These are phyloP conservation scores for Epiperipatus broadwayi DNA, from an alignment of 2,888 invertebrate species.

Conservation along the genomic window DNA sequence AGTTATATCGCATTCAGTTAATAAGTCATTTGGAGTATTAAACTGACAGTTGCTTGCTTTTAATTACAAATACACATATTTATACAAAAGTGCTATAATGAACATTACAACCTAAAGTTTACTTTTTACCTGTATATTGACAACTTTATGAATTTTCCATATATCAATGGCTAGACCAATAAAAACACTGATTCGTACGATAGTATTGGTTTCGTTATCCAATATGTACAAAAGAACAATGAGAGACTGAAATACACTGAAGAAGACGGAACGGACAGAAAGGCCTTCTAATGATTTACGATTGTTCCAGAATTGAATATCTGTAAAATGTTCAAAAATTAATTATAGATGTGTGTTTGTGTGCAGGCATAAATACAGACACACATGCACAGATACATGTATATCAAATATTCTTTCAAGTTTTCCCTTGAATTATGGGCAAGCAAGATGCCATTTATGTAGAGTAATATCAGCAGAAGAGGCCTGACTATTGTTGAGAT, in stretches of 20 bases:
- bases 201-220: conserved; percentile 94
- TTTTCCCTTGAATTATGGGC: too few relatives aligned
- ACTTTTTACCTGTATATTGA: conserved; percentile 30
- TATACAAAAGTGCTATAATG: conserved; percentile 1
- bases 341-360: too few relatives aligned
- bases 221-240: conserved; percentile 87
- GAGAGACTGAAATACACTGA: conserved; percentile 89
- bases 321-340: conserved; percentile 30
- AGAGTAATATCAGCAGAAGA: too few relatives aligned
- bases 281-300: conserved; percentile 88
- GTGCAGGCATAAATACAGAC: too few relatives aligned
- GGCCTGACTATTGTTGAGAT: too few relatives aligned
- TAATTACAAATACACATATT: too few relatives aligned
- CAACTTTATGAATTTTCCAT: conserved; percentile 92
- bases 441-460: too few relatives aligned
- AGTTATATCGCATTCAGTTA: too few relatives aligned
- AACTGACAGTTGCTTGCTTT: too few relatives aligned
- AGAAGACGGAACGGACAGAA: conserved; percentile 92
- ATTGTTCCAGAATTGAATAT: conserved; percentile 99
- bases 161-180: conserved; percentile 86
- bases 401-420: too few relatives aligned
- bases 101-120: conserved; percentile 6
- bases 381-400: too few relatives aligned
- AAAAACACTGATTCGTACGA: conserved; percentile 81
- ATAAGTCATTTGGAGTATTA: too few relatives aligned